These are phyloP conservation scores for Adineta ricciae DNA, from an alignment of 2,888 invertebrate species.

Conservation along the genomic window DNA sequence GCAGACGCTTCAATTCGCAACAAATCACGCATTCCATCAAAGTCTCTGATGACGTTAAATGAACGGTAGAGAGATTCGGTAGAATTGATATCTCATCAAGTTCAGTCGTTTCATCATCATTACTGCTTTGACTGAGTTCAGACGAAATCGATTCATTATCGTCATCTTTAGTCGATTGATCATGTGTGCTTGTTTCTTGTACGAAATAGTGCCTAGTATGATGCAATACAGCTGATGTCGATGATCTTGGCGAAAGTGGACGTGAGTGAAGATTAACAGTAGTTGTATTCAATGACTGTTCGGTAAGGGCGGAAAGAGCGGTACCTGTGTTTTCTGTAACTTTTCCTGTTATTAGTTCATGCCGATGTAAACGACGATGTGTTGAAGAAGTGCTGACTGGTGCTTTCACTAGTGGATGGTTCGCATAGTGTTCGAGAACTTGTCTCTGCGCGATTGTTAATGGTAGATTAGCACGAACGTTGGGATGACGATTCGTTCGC, in stretches of 20 bases:
- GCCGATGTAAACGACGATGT: neutral
- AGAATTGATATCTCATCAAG: neutral
- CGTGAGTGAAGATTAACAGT: neutral
- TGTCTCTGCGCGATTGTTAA: neutral
- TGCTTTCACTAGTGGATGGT: neutral
- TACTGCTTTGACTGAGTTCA: neutral
- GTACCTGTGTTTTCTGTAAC: neutral
- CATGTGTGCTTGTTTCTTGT: neutral
- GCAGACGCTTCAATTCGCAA: neutral
- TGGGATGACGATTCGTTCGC: neutral
- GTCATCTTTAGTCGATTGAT: neutral
- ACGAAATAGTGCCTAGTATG: neutral
- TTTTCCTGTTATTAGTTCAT: neutral
- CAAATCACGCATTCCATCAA: neutral
- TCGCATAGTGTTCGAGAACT: neutral
- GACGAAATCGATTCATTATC: neutral
- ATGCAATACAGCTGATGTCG: neutral
- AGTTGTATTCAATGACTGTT: neutral
- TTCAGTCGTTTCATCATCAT: neutral
- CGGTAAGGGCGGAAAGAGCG: neutral
- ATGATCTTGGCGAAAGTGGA: neutral
- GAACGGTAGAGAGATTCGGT: neutral
- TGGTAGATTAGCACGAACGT: slow-evolving; percentile 11
- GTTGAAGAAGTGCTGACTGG: neutral
- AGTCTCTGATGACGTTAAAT: neutral